Evolutionary conservation across 2,888 invertebrate genomes (phyloP).

Genomic region (Diadromus collaris): DNA sequence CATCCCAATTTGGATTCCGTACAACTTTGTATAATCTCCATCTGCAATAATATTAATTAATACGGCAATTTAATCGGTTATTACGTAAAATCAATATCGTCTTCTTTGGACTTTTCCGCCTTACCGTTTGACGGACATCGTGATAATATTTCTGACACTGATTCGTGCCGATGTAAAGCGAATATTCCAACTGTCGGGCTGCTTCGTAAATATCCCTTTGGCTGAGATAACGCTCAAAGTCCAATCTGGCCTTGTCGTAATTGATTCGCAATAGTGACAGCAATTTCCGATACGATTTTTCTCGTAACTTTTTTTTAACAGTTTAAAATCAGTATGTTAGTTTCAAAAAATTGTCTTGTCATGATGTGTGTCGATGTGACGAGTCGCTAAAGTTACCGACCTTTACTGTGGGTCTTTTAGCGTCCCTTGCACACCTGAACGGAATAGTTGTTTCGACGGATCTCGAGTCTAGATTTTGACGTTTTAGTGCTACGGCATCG

Average conservation of each 20-base stretch:
- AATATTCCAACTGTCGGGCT: slow-evolving; percentile 35
- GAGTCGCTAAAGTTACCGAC: not conserved
- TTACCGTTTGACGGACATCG: slow-evolving; percentile 34
- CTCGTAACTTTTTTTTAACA: slow-evolving; percentile 5
- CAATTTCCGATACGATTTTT: slow-evolving; percentile 15
- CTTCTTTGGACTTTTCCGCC: not conserved
- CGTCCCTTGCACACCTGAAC: not conserved
- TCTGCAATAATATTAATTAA: slow-evolving; percentile 1
- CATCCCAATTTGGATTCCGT: not conserved
- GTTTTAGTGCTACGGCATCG: not conserved
- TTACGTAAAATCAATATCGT: not conserved
- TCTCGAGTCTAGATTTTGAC: not conserved
- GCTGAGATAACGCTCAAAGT: not conserved
- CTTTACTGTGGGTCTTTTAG: not conserved
- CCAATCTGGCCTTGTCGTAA: not conserved
- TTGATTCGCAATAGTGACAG: slow-evolving; percentile 20
- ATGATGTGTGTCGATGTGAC: not conserved
- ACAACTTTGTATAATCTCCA: slow-evolving; percentile 6
- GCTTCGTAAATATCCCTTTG: slow-evolving; percentile 33
- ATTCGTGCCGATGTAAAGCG: slow-evolving; percentile 16
- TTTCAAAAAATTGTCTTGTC: not conserved
- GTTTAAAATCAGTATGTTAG: not conserved
- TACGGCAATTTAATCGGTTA: not conserved
- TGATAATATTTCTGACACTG: slow-evolving; percentile 24
- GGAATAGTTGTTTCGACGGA: not conserved